Evolutionary conservation across 2,797 vertebrate genomes (phyloP).

Genomic region (Jordanella pulchra): DNA sequence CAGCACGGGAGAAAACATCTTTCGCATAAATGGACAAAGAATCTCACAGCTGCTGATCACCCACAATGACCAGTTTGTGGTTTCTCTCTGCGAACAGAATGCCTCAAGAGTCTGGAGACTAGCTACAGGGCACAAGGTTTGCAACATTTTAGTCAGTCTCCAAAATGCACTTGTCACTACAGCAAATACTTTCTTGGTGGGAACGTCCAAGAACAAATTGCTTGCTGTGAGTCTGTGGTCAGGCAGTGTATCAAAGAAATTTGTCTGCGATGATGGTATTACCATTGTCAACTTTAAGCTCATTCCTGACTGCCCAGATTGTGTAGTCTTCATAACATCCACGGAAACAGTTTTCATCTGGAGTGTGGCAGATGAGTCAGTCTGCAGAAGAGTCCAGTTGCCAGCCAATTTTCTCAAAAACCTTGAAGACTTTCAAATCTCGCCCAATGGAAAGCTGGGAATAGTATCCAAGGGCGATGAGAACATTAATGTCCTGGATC

Average conservation of each 20-base stretch:
- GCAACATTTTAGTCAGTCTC: slow-evolving; percentile 97
- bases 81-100: slow-evolving; percentile 97
- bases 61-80: slow-evolving; percentile 98
- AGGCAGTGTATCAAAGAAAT: slow-evolving; percentile 98
- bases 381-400: slow-evolving; percentile 93
- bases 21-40: slow-evolving; percentile 95
- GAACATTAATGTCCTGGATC: slow-evolving; percentile 94
- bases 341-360: slow-evolving; percentile 95
- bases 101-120: slow-evolving; percentile 97
- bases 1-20: slow-evolving; percentile 92
- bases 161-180: slow-evolving; percentile 96
- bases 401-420: slow-evolving; percentile 94
- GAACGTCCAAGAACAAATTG: slow-evolving; percentile 94
- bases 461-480: slow-evolving; percentile 96
- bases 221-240: slow-evolving; percentile 98
- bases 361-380: slow-evolving; percentile 95
- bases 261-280: slow-evolving; percentile 94
- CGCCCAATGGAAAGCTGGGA: slow-evolving; percentile 95
- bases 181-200: slow-evolving; percentile 97
- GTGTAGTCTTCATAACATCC: slow-evolving; percentile 93
- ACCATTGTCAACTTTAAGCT: slow-evolving; percentile 93
- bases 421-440: slow-evolving; percentile 97
- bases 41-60: slow-evolving; percentile 97
- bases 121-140: slow-evolving; percentile 95
- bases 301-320: slow-evolving; percentile 96